Base-by-base conservation (phyloP, 1,140 invertebrate species). In the Penaeus japonicus region DNA sequence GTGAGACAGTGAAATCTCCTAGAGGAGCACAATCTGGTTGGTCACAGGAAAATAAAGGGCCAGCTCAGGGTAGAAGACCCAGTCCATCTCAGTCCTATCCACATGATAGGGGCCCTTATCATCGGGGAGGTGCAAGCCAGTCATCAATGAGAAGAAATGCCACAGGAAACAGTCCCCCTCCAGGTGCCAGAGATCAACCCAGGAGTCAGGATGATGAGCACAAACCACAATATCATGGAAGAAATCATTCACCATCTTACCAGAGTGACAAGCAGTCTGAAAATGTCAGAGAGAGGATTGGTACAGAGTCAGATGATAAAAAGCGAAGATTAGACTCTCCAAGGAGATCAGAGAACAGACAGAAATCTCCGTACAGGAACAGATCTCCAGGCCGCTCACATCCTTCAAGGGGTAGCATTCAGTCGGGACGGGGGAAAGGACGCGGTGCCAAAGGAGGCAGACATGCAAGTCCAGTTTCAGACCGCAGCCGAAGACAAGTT, bases 241-340 rank as follows among this genome's bases (percentile, higher is more conserved):
- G 70, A 30, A 59, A 17, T 57, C 79, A 83, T 39, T 88, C 87
- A 47, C 87, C 87, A 27, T 18, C 70, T 12, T 73, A 30, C 30
- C 27, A 73, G 62, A 59, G 78, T 59, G 87, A 83, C 12, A 88
- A 83, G 54, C 65, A 83, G 4, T 22, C 80, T 39, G 87, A 83
- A 20, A 81, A 88, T 32, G 30, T 83, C 17, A 75, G 87, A 54
- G 87, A 78, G 0, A 81, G 79, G 57, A 35, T 30, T 32, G 55
- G 80, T 57, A 73, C 77, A 24, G 79, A 77, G 24, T 27, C 80
- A 39, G 32, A 27, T 7, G 54, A 73, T 53, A 75, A 75, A 32
- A 59, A 77, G 53, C 30, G 53, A 7, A 55, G 81, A 65, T 27
- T 83, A 32, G 80, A 83, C 15, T 88, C 87, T 47, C 87, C 87